Evolutionary conservation across 2,113 vertebrate species (phyloP).

Genomic region (Theristicus caerulescens): DNA sequence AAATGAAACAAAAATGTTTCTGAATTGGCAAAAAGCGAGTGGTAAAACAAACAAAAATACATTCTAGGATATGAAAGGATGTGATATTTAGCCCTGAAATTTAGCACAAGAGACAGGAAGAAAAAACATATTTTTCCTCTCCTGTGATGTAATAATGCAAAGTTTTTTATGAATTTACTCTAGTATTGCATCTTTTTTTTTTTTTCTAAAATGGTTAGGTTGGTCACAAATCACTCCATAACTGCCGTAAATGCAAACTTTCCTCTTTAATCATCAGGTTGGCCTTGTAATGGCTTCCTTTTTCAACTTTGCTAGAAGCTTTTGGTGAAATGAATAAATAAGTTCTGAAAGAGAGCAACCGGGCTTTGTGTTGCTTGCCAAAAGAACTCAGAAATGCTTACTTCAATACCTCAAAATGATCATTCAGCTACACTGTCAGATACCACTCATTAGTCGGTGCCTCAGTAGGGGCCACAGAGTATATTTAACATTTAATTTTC

Average conservation of each 20-base stretch:
- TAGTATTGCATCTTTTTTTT: background rate
- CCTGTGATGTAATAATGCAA: background rate
- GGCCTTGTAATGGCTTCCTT: background rate
- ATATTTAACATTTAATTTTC: background rate
- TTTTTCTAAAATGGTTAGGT: background rate
- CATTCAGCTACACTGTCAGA: background rate
- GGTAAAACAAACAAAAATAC: background rate
- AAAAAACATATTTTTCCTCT: background rate
- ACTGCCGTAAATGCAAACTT: background rate
- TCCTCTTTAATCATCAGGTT: background rate
- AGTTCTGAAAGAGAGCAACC: background rate
- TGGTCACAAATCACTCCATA: background rate
- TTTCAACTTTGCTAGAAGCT: background rate
- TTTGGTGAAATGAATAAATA: background rate
- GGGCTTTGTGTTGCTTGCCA: background rate
- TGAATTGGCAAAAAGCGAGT: background rate
- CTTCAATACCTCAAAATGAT: background rate
- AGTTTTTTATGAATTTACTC: background rate
- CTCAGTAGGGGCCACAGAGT: background rate
- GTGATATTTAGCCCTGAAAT: background rate
- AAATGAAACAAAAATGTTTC: background rate
- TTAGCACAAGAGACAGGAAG: background rate
- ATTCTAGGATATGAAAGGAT: background rate
- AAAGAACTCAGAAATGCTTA: background rate
- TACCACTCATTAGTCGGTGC: background rate